A percentile compares a stretch with the other conserved stretches of the same genome.
Conservation (phyloP, 2,797 vertebrate genomes). For the Lithobates pipiens region DNA sequence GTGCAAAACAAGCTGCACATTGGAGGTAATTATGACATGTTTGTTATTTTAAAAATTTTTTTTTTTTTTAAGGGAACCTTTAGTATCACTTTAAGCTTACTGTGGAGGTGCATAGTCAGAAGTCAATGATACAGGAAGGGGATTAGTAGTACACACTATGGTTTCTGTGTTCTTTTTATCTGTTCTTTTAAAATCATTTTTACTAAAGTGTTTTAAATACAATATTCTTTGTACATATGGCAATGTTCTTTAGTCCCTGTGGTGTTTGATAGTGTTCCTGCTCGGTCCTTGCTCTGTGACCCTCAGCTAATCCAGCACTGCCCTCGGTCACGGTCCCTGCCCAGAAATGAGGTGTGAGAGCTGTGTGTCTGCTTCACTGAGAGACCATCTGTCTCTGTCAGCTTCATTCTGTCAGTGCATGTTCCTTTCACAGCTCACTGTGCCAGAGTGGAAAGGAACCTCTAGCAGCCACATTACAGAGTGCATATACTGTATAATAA, state of each 20-base stretch:
- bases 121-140: not conserved
- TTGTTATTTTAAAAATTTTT: no score
- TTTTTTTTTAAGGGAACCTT: no score
- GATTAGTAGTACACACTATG: not conserved
- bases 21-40: no score
- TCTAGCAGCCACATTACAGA: not conserved
- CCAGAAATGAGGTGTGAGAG: slow-evolving; percentile 55
- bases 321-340: slow-evolving; percentile 37
- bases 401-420: slow-evolving; percentile 62
- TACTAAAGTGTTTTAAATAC: not conserved
- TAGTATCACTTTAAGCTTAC: no score
- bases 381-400: slow-evolving; percentile 64
- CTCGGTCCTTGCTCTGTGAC: slow-evolving; percentile 27
- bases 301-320: slow-evolving; percentile 61
- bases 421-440: slow-evolving; percentile 39
- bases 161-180: not conserved
- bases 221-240: not conserved
- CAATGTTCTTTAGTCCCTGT: not conserved
- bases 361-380: slow-evolving; percentile 56
- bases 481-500: not conserved
- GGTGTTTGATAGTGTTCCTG: slow-evolving; percentile 31
- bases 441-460: not conserved
- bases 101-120: not conserved
- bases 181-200: no score
- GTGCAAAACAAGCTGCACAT: no score